Conservation (phyloP, 1,140 invertebrate genomes). For the Plutomurus gul region DNA sequence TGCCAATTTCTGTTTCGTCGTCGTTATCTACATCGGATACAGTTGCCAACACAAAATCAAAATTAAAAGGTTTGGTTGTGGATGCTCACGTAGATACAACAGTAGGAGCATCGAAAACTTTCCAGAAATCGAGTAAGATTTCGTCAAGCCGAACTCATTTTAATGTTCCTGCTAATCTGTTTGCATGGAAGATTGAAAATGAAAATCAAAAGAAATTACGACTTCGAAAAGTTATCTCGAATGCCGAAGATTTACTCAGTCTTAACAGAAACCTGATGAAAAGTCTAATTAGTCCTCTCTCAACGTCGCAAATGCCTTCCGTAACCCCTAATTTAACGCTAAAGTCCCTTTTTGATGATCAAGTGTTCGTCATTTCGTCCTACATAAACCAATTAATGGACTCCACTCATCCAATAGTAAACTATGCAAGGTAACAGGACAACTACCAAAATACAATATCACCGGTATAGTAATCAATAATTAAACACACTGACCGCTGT, state of each 20-base stretch:
- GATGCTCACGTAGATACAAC: too few relatives aligned
- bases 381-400: conserved; percentile 13
- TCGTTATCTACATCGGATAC: too few relatives aligned
- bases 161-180: background rate
- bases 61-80: too few relatives aligned
- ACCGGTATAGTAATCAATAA: too few relatives aligned
- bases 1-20: too few relatives aligned
- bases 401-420: conserved; percentile 35
- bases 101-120: too few relatives aligned
- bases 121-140: too few relatives aligned
- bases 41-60: too few relatives aligned
- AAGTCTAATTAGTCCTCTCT: background rate
- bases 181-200: background rate
- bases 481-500: background rate
- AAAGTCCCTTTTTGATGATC: background rate
- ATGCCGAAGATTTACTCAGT: conserved; percentile 28
- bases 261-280: background rate
- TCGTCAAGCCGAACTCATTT: background rate
- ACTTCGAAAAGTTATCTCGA: conserved; percentile 11
- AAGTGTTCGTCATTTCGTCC: background rate
- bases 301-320: background rate
- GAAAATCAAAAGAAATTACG: background rate
- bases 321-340: background rate
- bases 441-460: background rate
- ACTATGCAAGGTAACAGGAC: conserved; percentile 27